Evolutionary conservation across 1,140 invertebrate genomes (phyloP).

Genomic region (Melanaphis sacchari): DNA sequence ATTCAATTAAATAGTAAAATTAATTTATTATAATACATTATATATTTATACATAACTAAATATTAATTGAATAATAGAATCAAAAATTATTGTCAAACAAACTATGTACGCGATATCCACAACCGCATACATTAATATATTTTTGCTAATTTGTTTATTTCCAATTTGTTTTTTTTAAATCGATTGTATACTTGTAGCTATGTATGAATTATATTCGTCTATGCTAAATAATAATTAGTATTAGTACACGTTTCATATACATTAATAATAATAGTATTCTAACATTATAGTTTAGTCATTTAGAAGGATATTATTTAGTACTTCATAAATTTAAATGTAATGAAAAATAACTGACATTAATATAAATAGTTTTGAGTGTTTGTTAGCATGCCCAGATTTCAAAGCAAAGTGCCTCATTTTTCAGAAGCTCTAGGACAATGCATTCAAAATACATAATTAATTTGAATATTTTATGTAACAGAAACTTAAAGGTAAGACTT

Average conservation of each 20-base stretch:
- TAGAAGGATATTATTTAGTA: background rate
- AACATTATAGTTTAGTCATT: background rate
- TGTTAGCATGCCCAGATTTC: too few relatives aligned
- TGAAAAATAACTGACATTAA: background rate
- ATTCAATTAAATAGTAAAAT: background rate
- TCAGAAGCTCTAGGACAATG: too few relatives aligned
- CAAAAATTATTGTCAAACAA: background rate
- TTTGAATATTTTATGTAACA: too few relatives aligned
- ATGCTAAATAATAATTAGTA: background rate
- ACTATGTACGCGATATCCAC: background rate
- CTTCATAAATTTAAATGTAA: background rate
- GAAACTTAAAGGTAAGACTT: too few relatives aligned
- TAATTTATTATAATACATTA: background rate
- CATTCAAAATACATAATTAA: too few relatives aligned
- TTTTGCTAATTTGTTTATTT: background rate
- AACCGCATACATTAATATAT: background rate
- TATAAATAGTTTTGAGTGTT: background rate
- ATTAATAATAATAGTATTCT: background rate
- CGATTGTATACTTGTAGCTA: background rate
- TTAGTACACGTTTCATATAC: background rate
- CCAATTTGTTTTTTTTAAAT: background rate
- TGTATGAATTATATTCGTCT: background rate
- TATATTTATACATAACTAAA: background rate
- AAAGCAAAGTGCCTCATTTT: too few relatives aligned
- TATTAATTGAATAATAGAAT: background rate